Evolutionary conservation across 2,797 vertebrate species (phyloP).

Genomic region (Microcaecilia unicolor): DNA sequence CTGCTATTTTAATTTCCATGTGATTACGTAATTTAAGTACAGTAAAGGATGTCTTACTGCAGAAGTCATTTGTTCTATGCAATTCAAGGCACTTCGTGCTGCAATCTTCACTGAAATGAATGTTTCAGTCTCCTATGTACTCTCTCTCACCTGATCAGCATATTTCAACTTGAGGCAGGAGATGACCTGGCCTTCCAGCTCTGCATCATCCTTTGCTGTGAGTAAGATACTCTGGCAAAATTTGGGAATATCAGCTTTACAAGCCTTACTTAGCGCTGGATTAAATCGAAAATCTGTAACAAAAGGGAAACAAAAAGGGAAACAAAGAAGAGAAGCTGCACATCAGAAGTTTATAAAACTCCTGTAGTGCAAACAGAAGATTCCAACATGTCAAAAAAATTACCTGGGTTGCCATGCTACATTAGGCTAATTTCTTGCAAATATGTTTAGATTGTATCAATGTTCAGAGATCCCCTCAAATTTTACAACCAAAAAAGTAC

Average conservation of each 20-base stretch:
- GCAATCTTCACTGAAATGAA: too few relatives aligned
- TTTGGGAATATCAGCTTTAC: constrained; percentile 94
- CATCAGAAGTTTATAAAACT: not conserved
- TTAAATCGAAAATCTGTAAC: constrained; percentile 84
- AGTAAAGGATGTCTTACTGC: too few relatives aligned
- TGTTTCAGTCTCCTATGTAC: constrained; percentile 1
- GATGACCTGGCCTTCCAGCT: constrained; percentile 90
- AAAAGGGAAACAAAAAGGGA: not conserved
- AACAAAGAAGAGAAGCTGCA: not conserved
- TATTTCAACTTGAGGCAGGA: constrained; percentile 93
- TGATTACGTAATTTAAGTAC: too few relatives aligned
- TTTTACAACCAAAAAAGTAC: too few relatives aligned
- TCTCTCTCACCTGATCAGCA: constrained; percentile 92
- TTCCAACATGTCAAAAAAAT: not conserved
- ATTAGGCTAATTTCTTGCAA: too few relatives aligned
- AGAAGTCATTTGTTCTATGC: too few relatives aligned
- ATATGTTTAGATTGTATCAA: too few relatives aligned
- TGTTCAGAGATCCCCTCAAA: too few relatives aligned
- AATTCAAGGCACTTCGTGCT: too few relatives aligned
- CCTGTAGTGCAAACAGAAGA: too few relatives aligned
- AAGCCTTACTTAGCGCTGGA: constrained; percentile 85
- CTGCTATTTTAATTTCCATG: too few relatives aligned
- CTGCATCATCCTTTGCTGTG: constrained; percentile 78
- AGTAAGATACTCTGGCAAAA: constrained; percentile 85
- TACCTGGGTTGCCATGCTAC: too few relatives aligned